Evolutionary conservation across 2,797 vertebrate genomes (phyloP).

Genomic region (Poecile montanus): DNA sequence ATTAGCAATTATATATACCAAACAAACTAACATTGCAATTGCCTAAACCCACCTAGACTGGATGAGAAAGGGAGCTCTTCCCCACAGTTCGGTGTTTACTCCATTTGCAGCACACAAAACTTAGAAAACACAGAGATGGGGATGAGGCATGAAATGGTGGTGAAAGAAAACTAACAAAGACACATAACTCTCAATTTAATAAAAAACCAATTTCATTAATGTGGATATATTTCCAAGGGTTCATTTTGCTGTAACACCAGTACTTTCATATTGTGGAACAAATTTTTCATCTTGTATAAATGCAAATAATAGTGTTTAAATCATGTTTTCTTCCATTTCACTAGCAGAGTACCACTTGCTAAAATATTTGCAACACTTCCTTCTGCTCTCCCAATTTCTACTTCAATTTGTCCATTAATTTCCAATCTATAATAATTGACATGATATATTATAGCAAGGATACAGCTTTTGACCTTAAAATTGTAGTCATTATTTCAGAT

Average conservation of each 20-base stretch:
- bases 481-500: constrained; percentile 45
- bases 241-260: not conserved
- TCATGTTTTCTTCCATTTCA: not conserved
- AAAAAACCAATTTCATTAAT: not conserved
- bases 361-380: constrained; percentile 41
- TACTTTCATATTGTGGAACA: not conserved
- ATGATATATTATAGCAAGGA: constrained; percentile 37
- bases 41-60: too few species aligned
- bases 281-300: not conserved
- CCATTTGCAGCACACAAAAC: fast-evolving
- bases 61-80: not conserved
- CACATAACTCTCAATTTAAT: not conserved
- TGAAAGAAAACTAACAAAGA: not conserved
- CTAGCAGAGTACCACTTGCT: not conserved
- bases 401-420: constrained; percentile 47
- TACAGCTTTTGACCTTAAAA: constrained; percentile 57
- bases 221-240: not conserved
- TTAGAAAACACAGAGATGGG: not conserved
- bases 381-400: constrained; percentile 19
- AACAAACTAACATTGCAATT: not conserved
- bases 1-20: not conserved
- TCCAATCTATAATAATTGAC: constrained; percentile 39
- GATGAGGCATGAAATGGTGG: not conserved
- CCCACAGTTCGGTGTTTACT: not conserved
- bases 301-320: constrained; percentile 4